Conservation (phyloP, 2,113 vertebrate genomes). For the Chamaetylas fuelleborni region DNA sequence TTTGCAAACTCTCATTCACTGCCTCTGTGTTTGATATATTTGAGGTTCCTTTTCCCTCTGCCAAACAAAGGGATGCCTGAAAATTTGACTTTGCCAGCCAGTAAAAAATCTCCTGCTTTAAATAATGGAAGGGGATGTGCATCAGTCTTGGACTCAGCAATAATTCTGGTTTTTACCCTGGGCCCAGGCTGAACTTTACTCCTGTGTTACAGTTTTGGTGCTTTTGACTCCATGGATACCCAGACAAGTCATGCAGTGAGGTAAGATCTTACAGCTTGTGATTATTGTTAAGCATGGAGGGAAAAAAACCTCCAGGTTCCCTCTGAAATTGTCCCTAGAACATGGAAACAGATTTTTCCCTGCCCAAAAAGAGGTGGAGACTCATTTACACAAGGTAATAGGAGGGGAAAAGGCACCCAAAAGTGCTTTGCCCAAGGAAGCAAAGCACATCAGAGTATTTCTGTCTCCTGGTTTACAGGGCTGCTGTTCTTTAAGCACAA, state of each 20-base stretch:
- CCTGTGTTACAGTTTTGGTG: neutral
- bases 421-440: neutral
- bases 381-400: neutral
- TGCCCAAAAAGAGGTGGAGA: neutral
- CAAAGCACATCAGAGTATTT: neutral
- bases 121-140: neutral
- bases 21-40: neutral
- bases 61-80: neutral
- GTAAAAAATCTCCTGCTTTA: neutral
- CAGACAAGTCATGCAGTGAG: neutral
- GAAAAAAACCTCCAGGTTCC: neutral
- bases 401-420: neutral
- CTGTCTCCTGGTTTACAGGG: neutral
- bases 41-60: conserved; percentile 17
- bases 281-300: neutral
- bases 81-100: neutral
- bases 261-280: neutral
- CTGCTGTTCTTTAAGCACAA: neutral
- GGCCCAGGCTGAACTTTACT: neutral
- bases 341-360: neutral
- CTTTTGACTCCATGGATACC: neutral
- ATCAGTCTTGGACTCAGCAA: neutral
- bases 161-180: neutral
- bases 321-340: neutral
- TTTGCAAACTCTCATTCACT: conserved; percentile 17